Conservation (phyloP, 2,888 invertebrate genomes). For the Phorcus lineatus region DNA sequence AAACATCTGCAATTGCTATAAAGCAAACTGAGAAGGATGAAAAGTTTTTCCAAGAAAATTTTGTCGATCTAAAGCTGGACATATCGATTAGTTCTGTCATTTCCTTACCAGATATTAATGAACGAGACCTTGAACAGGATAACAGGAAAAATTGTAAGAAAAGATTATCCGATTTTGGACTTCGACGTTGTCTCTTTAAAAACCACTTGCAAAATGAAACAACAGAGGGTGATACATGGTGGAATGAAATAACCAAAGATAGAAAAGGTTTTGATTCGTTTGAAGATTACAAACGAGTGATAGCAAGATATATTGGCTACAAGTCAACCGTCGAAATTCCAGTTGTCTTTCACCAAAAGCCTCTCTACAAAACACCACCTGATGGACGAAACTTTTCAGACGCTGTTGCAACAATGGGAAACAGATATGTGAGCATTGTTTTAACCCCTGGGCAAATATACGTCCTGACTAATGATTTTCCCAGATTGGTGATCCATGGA, state of each 20-base stretch:
- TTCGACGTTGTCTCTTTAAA: too few species aligned
- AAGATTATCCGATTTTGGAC: too few species aligned
- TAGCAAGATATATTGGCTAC: neutral
- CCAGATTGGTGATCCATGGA: neutral
- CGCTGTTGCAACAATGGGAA: neutral
- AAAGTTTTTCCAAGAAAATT: neutral
- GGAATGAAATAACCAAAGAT: neutral
- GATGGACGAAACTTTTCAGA: neutral
- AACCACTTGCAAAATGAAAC: neutral
- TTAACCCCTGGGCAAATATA: neutral
- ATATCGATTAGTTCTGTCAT: neutral
- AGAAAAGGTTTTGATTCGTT: neutral
- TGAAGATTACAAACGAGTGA: neutral
- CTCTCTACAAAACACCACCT: neutral
- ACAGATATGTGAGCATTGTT: neutral
- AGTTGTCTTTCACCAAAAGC: neutral
- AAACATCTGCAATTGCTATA: neutral
- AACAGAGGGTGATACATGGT: neutral
- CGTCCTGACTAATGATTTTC: neutral
- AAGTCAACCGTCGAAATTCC: neutral
- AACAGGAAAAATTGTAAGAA: too few species aligned
- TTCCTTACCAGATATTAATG: neutral
- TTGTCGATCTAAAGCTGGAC: neutral
- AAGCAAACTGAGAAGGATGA: neutral
- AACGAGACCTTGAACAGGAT: too few species aligned